Percentiles rank a stretch among this genome's conserved stretches.
Conservation (phyloP, 1,140 invertebrate genomes). For the Araneus ventricosus region DNA sequence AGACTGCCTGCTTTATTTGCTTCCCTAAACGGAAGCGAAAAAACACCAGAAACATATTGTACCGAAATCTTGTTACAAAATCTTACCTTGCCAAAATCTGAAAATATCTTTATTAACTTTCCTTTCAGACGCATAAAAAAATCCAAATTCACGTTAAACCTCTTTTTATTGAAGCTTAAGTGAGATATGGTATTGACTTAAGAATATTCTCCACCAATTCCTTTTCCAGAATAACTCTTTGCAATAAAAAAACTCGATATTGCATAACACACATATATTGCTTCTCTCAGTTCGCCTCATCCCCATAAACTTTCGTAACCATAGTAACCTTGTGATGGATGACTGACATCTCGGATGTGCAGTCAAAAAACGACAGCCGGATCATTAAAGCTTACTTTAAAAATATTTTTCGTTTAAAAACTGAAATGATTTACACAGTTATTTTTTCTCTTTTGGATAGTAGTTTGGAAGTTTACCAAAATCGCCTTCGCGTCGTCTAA, state of each 20-base stretch:
- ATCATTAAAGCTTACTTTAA: constrained; percentile 31
- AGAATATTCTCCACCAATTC: no score
- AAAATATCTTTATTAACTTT: no score
- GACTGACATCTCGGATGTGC: background rate
- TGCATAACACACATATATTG: background rate
- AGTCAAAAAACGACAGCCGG: constrained; percentile 33
- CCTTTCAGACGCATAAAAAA: no score
- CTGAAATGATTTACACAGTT: constrained; percentile 20
- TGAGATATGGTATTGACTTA: no score
- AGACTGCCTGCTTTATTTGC: no score
- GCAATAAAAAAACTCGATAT: background rate
- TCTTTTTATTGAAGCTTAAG: no score
- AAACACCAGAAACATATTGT: no score
- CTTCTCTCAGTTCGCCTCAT: background rate
- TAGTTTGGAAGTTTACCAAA: constrained; percentile 36
- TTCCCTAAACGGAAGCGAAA: no score
- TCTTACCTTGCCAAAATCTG: no score
- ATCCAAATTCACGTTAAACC: no score
- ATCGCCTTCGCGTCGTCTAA: background rate
- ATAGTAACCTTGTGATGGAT: constrained; percentile 9
- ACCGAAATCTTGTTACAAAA: no score
- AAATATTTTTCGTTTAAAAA: constrained; percentile 40
- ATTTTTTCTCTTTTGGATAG: background rate
- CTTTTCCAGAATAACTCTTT: background rate
- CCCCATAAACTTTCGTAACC: background rate